A percentile compares a stretch with the other conserved stretches of the same genome.
Conservation (phyloP, 2,888 invertebrate species). For the Harpalus rufipes region DNA sequence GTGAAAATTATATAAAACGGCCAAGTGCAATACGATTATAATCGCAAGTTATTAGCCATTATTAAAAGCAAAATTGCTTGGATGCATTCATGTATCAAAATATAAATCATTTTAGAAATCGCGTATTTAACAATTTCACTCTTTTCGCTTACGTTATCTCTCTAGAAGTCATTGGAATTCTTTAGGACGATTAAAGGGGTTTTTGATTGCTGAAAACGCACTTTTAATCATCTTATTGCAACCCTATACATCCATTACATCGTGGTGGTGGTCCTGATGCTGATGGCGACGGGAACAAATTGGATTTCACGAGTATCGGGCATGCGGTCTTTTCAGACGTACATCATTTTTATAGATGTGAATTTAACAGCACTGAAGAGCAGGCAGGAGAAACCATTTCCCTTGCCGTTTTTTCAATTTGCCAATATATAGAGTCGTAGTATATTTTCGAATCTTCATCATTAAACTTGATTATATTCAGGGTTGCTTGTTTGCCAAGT, state of each 20-base stretch:
- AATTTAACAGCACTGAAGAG: constrained; percentile 25
- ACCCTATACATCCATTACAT: constrained; percentile 26
- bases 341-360: constrained; percentile 42
- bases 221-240: constrained; percentile 42
- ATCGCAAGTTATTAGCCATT: not conserved
- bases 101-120: not conserved
- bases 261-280: not conserved
- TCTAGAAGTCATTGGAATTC: not conserved
- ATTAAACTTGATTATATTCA: constrained; percentile 19
- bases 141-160: not conserved
- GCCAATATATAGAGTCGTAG: not conserved
- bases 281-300: constrained; percentile 24
- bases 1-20: not conserved
- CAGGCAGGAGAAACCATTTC: constrained; percentile 30
- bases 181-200: not conserved
- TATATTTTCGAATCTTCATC: constrained; percentile 28
- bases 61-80: not conserved
- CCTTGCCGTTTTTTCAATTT: constrained; percentile 43
- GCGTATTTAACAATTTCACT: not conserved
- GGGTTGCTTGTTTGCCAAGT: not conserved
- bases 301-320: constrained; percentile 40
- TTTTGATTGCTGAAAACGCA: constrained; percentile 28
- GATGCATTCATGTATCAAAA: not conserved
- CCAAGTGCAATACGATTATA: not conserved
- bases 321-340: constrained; percentile 25